These are phyloP conservation scores for Bombus difficillimus DNA, from an alignment of 1,140 invertebrate species.

Conservation along the genomic window DNA sequence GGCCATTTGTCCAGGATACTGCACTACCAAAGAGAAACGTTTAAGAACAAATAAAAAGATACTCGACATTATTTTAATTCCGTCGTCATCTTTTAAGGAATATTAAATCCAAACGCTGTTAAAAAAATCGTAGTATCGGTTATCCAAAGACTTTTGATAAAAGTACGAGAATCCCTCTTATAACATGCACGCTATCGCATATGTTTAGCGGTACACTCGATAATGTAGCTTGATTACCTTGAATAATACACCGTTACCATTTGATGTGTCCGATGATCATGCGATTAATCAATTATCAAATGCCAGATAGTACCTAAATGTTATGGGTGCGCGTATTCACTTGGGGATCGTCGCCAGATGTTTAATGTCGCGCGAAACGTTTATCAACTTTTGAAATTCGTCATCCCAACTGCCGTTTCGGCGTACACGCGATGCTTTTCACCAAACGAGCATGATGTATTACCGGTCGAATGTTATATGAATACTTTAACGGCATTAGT, in stretches of 20 bases:
- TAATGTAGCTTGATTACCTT: constrained; percentile 63
- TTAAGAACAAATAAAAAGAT: too few relatives aligned
- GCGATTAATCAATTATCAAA: constrained; percentile 68
- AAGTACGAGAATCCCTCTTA: neutral
- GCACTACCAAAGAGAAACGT: too few relatives aligned
- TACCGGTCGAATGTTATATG: constrained; percentile 36
- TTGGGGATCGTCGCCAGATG: constrained; percentile 31
- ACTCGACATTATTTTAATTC: too few relatives aligned
- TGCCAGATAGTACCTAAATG: neutral
- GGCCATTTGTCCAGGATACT: too few relatives aligned
- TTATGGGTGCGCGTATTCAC: constrained; percentile 32
- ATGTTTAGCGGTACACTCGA: constrained; percentile 53
- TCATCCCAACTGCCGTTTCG: constrained; percentile 48
- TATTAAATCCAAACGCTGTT: too few relatives aligned
- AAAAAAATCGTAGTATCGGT: too few relatives aligned
- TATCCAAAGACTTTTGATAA: too few relatives aligned
- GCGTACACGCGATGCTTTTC: constrained; percentile 48
- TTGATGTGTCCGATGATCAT: constrained; percentile 62
- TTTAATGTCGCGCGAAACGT: constrained; percentile 54
- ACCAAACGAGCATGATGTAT: constrained; percentile 59
- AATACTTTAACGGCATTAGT: constrained; percentile 57
- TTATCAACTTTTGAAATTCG: constrained; percentile 66
- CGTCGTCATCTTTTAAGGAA: too few relatives aligned
- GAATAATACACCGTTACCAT: constrained; percentile 70
- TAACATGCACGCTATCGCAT: constrained; percentile 45